phyloP scores from a whole-genome alignment of 2,797 vertebrate species.

The Chaetophractus vellerosus region DNA sequence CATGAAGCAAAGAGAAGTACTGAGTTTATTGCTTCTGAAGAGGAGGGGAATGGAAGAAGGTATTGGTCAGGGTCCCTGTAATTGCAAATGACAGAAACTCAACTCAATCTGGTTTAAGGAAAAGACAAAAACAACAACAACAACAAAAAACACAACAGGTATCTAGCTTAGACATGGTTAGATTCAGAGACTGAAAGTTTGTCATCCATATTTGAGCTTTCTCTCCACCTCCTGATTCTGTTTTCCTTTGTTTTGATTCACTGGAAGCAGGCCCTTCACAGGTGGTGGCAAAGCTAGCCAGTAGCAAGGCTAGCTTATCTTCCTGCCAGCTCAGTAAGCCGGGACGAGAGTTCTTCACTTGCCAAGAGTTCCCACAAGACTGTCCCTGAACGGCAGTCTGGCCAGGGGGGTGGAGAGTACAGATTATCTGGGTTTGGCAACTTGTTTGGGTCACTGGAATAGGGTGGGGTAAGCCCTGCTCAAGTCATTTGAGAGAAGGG shows the following conservation, averaged over 20 bases:
- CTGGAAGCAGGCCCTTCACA: not conserved
- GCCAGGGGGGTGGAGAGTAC: not conserved
- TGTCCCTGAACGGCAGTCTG: not conserved
- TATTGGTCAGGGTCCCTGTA: not conserved
- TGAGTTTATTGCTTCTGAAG: slow-evolving; percentile 61
- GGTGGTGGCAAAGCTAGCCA: not conserved
- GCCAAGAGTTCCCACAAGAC: not conserved
- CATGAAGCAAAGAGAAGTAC: slow-evolving; percentile 25
- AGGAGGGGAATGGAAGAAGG: not conserved
- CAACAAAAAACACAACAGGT: not conserved
- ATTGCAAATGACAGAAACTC: slow-evolving; percentile 19
- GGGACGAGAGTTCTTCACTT: not conserved
- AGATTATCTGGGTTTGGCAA: not conserved
- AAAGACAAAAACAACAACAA: not conserved
- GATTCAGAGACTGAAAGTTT: slow-evolving; percentile 15
- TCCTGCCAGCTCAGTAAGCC: not conserved
- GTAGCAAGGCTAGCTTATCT: not conserved
- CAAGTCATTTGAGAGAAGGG: not conserved
- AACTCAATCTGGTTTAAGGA: not conserved
- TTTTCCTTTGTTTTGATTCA: slow-evolving; percentile 12
- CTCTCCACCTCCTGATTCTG: not conserved
- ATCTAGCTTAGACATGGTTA: not conserved
- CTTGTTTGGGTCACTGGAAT: slow-evolving; percentile 3
- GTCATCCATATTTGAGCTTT: not conserved
- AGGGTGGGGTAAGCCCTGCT: slow-evolving; percentile 7